Base-by-base conservation (phyloP, 2,797 vertebrate species). In the Otolemur crassicaudatus region DNA sequence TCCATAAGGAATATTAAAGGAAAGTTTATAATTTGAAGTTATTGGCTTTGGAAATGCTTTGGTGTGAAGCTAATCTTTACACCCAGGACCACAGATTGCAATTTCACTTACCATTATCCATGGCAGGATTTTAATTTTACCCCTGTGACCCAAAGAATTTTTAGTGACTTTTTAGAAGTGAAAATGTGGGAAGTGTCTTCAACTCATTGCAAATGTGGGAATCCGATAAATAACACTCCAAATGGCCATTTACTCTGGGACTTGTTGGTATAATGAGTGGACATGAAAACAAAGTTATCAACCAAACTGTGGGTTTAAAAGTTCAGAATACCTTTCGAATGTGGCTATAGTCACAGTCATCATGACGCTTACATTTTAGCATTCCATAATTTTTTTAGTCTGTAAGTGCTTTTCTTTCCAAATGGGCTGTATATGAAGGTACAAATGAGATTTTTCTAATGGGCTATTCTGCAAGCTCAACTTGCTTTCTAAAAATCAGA, bases 61-160 rank as follows among this genome's bases (percentile, higher is more conserved):
- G 67, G 67, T 77, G 92, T 90, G 91, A 94, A 87, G 34, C 84
- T 95, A 56, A 81, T 85, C 58, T 87, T 97, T 97, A 92, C 84
- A 95, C 92, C 12, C 70, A 95, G 89, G 73, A 87, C 76, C 22
- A 61, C 23, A 87, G 92, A 90, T 72, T 89, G 86, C 83, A 76
- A 56, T 49, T 94, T 86, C 86, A 80, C 37, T 95, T 67, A 53
- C 87, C 58, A 63, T 96, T 96, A 95, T 91, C 91, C 90, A 76
- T 69, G 61, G 58, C 82, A 94, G 63, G 87, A 69, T 90, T 96
- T 94, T 97, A 91, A 92, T 91, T 87, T 96, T 97, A 90, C 61
- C 75, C 46, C 58, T 67, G 80, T 88, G 95, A 96, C 95, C 92
- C 96, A 97, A 96, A 97, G 90, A 87, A 95, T 82, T 93, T 96